Percentiles rank a stretch among this genome's conserved stretches.
Evolutionary conservation across 2,797 vertebrate species (phyloP).

Genomic region (Balearica regulorum): DNA sequence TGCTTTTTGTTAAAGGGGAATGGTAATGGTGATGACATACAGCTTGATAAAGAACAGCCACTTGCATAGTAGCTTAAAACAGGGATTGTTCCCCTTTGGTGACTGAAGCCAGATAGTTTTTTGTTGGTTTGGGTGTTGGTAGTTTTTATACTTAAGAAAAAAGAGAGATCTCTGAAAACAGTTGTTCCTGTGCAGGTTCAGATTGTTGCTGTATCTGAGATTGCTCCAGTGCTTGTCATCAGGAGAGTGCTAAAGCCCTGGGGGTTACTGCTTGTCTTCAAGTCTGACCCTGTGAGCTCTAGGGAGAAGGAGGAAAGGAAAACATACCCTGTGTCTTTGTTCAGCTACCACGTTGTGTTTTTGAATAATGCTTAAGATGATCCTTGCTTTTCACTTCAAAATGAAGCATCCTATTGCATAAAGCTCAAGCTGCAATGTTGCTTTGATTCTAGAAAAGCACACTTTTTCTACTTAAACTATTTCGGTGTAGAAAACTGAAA

Average conservation of each 20-base stretch:
- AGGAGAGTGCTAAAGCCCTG: neutral
- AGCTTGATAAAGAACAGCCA: neutral
- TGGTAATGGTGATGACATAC: neutral
- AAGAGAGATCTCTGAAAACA: neutral
- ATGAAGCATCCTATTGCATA: neutral
- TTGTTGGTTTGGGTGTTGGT: neutral
- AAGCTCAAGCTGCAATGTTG: neutral
- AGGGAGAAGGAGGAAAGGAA: slow-evolving; percentile 2
- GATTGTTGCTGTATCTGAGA: neutral
- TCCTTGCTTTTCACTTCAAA: neutral
- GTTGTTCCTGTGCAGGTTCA: neutral
- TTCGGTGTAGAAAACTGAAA: neutral
- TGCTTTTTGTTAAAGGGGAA: neutral
- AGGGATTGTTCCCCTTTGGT: neutral
- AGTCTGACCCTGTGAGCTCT: neutral
- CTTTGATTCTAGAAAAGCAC: neutral
- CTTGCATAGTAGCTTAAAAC: neutral
- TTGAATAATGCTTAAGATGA: neutral
- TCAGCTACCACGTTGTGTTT: neutral
- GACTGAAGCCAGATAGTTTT: neutral
- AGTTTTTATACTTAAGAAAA: neutral
- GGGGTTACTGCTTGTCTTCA: neutral
- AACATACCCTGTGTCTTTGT: neutral
- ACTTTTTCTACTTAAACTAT: neutral
- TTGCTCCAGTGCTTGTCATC: neutral